A percentile compares a stretch with the other conserved stretches of the same genome.
These are phyloP conservation scores for Ursus arctos DNA, from an alignment of 2,113 vertebrate species.

Conservation along the genomic window DNA sequence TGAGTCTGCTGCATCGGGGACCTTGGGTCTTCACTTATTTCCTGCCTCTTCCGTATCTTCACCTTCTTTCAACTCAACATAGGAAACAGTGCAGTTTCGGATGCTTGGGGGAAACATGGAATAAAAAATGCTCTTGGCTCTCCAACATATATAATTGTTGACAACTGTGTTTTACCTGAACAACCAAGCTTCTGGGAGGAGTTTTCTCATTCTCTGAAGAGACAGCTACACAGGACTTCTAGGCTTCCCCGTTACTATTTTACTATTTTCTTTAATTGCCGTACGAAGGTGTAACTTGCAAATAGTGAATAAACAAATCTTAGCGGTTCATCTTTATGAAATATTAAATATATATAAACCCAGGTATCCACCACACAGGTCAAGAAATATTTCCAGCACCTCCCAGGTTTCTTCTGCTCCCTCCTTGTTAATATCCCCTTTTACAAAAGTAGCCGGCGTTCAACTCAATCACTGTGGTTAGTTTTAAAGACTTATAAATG, in stretches of 20 bases:
- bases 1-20: not conserved
- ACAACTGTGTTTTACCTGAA: not conserved
- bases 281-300: not conserved
- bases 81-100: not conserved
- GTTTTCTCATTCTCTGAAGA: constrained; percentile 2
- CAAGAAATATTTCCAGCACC: not conserved
- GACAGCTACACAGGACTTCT: not conserved
- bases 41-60: not conserved
- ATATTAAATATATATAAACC: not conserved
- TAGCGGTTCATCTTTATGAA: not conserved
- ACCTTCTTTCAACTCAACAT: not conserved
- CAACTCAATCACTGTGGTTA: not conserved
- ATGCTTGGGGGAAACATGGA: not conserved
- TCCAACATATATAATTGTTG: not conserved
- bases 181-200: not conserved
- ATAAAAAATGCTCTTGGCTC: not conserved
- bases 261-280: not conserved
- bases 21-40: constrained; percentile 4
- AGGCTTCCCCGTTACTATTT: not conserved
- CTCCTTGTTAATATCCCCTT: not conserved
- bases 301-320: not conserved
- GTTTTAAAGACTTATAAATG: not conserved
- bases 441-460: not conserved
- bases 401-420: not conserved
- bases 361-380: not conserved